Percentiles rank a stretch among this genome's conserved stretches.
phyloP scores from a whole-genome alignment of 2,888 invertebrate species.

The Pomacea canaliculata region DNA sequence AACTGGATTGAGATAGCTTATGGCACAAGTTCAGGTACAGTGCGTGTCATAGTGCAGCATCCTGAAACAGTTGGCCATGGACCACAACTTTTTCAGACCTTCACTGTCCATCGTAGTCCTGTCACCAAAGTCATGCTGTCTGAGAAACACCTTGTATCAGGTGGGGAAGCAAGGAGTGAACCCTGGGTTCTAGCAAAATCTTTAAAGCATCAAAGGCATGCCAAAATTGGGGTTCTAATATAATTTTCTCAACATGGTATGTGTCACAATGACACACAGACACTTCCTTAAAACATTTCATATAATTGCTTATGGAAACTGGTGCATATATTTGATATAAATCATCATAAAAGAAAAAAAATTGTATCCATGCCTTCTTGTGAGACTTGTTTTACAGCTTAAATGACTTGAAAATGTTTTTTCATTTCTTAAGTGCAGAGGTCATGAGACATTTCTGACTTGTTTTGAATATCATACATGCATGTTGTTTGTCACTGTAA shows the following conservation, averaged over 20 bases:
- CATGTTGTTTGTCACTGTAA: too few relatives aligned
- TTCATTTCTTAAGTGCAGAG: too few relatives aligned
- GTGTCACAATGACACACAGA: not conserved
- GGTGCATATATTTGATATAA: too few relatives aligned
- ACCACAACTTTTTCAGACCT: slow-evolving; percentile 97
- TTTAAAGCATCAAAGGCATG: too few relatives aligned
- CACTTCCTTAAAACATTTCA: not conserved
- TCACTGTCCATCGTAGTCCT: slow-evolving; percentile 95
- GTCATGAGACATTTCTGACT: too few relatives aligned
- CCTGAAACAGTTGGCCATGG: slow-evolving; percentile 99
- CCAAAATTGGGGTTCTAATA: not conserved
- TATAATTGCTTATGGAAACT: not conserved
- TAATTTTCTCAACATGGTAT: not conserved
- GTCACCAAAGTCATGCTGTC: slow-evolving; percentile 91
- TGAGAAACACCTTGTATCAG: slow-evolving; percentile 94
- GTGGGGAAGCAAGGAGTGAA: slow-evolving; percentile 63
- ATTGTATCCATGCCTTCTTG: too few relatives aligned
- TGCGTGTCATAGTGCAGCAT: slow-evolving; percentile 97
- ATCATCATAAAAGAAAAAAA: too few relatives aligned
- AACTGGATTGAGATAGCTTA: slow-evolving; percentile 99
- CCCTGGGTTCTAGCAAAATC: too few relatives aligned
- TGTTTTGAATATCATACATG: too few relatives aligned
- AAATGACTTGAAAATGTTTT: too few relatives aligned
- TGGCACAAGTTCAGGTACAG: slow-evolving; percentile 93
- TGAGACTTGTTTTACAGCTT: too few relatives aligned